Percentiles rank a stretch among this genome's conserved stretches.
These are phyloP conservation scores for Nemotelus pantherinus DNA, from an alignment of 2,888 invertebrate species.

Conservation along the genomic window DNA sequence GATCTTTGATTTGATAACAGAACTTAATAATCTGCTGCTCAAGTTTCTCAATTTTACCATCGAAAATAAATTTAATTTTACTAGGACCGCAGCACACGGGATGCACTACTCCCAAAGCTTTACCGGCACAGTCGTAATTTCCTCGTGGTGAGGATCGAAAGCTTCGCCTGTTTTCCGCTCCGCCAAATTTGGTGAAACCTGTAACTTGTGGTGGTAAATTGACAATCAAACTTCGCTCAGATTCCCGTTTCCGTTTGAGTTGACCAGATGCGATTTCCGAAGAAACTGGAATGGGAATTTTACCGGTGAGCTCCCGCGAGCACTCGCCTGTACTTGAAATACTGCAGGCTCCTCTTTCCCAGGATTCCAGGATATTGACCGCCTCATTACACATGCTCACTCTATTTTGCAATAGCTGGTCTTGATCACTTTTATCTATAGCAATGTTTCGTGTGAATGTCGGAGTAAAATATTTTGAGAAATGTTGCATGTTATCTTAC, in stretches of 20 bases:
- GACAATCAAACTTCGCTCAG: neutral
- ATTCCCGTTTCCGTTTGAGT: neutral
- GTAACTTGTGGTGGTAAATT: neutral
- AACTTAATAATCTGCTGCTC: neutral
- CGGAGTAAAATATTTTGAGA: too few species aligned
- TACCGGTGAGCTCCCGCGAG: too few species aligned
- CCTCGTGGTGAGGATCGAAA: neutral
- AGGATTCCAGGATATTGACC: too few species aligned
- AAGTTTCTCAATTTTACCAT: constrained; percentile 14
- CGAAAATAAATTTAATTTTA: neutral
- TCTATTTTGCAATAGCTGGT: too few species aligned
- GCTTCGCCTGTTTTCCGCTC: neutral
- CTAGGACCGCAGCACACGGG: constrained; percentile 16
- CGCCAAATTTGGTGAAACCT: neutral
- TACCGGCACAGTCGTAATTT: neutral
- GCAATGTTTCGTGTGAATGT: too few species aligned
- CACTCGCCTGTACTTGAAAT: too few species aligned
- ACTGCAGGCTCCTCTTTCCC: too few species aligned
- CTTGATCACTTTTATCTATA: too few species aligned
- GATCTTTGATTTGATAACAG: constrained; percentile 12
- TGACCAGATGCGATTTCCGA: too few species aligned
- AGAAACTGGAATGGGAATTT: too few species aligned
- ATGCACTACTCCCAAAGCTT: neutral
- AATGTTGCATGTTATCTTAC: too few species aligned
- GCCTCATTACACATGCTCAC: too few species aligned